Conservation (phyloP, 2,113 vertebrate species). For the Euleptes europaea region DNA sequence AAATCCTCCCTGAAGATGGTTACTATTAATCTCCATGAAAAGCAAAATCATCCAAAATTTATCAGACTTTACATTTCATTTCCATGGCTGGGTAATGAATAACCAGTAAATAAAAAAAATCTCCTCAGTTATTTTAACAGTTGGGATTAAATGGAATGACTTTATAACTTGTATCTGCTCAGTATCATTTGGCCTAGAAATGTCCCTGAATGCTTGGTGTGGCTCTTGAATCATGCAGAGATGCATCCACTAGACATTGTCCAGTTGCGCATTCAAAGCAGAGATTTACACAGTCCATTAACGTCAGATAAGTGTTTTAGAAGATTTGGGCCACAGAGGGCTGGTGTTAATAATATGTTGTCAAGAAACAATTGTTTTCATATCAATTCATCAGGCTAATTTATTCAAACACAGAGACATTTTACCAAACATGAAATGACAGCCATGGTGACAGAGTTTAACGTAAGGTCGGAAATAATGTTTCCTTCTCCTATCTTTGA, state of each 20-base stretch:
- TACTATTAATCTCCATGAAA: neutral
- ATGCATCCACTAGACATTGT: neutral
- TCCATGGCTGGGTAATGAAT: neutral
- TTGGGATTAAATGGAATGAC: neutral
- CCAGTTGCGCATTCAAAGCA: neutral
- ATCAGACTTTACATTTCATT: neutral
- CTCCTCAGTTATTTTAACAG: neutral
- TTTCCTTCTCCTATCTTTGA: neutral
- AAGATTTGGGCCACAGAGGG: neutral
- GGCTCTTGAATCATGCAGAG: neutral
- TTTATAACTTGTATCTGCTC: neutral
- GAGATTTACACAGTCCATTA: neutral
- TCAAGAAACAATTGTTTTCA: neutral
- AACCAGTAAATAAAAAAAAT: neutral
- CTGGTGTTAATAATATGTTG: neutral
- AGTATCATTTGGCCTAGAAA: neutral
- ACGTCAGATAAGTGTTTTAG: neutral
- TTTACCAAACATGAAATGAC: neutral
- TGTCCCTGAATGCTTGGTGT: neutral
- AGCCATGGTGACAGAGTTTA: slow-evolving; percentile 9
- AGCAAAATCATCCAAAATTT: neutral
- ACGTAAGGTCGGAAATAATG: neutral
- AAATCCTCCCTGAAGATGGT: neutral
- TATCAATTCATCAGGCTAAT: neutral
- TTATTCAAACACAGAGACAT: neutral